Conservation (phyloP, 2,888 invertebrate genomes). For the Plagiodera versicolora region DNA sequence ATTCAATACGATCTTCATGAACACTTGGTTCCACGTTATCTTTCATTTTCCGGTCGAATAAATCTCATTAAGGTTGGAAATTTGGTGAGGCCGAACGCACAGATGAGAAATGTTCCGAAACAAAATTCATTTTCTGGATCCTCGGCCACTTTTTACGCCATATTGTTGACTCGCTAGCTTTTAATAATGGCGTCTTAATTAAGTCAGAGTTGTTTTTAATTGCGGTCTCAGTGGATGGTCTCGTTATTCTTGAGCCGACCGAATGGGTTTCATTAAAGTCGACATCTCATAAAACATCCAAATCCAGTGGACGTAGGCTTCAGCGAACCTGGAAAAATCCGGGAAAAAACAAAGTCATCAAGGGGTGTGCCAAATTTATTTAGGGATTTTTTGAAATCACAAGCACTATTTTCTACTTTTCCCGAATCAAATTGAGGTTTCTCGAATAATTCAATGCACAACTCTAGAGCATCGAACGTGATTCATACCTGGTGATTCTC, state of each 20-base stretch:
- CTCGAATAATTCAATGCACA: no score
- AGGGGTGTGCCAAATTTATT: no score
- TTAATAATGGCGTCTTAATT: conserved; percentile 56
- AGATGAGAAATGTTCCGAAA: conserved; percentile 10
- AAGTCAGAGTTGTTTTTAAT: conserved; percentile 56
- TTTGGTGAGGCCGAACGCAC: background rate
- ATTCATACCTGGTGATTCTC: no score
- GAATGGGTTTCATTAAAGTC: conserved; percentile 53
- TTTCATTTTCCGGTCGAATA: background rate
- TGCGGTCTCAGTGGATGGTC: conserved; percentile 48
- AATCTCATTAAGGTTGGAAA: background rate
- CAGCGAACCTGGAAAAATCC: no score
- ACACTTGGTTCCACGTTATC: no score
- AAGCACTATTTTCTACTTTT: no score
- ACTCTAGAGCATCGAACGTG: no score
- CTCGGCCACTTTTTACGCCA: conserved; percentile 36
- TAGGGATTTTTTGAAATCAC: no score
- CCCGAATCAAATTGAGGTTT: no score
- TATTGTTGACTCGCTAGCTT: conserved; percentile 48
- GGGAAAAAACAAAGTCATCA: no score
- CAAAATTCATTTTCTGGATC: conserved; percentile 17
- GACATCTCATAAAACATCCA: conserved; percentile 55
- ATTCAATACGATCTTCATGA: no score
- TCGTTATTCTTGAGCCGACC: conserved; percentile 51
- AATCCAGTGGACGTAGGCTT: no score